Conservation (phyloP, 2,888 invertebrate species). For the Pristionchus fissidentatus region DNA sequence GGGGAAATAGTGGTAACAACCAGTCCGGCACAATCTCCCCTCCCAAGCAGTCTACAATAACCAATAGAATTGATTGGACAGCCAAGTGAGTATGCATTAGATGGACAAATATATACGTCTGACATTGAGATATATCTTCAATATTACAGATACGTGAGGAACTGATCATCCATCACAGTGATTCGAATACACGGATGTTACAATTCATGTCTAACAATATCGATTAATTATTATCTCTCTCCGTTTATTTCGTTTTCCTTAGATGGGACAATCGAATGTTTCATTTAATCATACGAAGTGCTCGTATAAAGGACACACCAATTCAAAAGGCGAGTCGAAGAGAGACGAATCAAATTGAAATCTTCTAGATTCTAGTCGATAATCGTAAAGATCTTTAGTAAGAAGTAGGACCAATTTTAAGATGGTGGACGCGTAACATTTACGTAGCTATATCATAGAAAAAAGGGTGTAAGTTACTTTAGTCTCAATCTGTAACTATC, state of each 20-base stretch:
- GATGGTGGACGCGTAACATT: neutral
- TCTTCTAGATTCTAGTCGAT: neutral
- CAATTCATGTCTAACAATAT: neutral
- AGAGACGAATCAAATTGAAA: neutral
- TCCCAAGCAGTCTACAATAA: slow-evolving; percentile 65
- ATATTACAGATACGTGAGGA: slow-evolving; percentile 30
- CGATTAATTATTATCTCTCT: neutral
- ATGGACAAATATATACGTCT: neutral
- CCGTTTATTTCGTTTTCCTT: neutral
- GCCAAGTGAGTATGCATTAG: slow-evolving; percentile 81
- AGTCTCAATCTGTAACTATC: slow-evolving; percentile 4
- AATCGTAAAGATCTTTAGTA: neutral
- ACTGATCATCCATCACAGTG: slow-evolving; percentile 31
- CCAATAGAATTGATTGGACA: slow-evolving; percentile 86
- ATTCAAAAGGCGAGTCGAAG: too few relatives aligned
- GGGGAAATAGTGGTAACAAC: slow-evolving; percentile 77
- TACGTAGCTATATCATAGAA: neutral
- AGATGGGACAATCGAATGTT: neutral
- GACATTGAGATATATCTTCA: neutral
- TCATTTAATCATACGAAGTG: neutral
- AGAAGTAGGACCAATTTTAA: neutral
- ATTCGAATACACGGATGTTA: slow-evolving; percentile 1
- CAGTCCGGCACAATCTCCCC: slow-evolving; percentile 61
- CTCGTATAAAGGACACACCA: neutral
- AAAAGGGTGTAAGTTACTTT: slow-evolving; percentile 2